A percentile compares a stretch with the other conserved stretches of the same genome.
Conservation (phyloP, 2,888 invertebrate genomes). For the Oxycera nigricornis region DNA sequence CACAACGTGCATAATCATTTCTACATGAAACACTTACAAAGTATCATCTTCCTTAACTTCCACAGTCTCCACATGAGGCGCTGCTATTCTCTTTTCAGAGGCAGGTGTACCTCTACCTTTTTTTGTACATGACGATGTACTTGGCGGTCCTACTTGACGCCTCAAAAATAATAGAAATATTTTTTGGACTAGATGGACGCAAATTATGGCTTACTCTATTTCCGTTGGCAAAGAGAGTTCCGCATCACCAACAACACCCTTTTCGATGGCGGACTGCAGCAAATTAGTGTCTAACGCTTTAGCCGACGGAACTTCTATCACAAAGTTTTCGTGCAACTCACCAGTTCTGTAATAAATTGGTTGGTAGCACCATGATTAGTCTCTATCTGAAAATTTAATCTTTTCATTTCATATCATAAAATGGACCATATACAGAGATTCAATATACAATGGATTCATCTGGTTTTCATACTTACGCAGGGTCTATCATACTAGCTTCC, state of each 20-base stretch:
- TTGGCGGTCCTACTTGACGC: not conserved
- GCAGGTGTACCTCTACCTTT: not conserved
- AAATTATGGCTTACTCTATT: not conserved
- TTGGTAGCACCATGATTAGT: no score
- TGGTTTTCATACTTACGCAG: conserved; percentile 25
- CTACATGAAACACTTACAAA: not conserved
- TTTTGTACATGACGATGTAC: not conserved
- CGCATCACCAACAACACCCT: not conserved
- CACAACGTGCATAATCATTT: no score
- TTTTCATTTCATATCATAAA: no score
- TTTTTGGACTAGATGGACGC: not conserved
- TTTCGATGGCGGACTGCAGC: not conserved
- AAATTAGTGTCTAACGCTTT: not conserved
- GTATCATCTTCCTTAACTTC: not conserved
- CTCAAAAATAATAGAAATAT: not conserved
- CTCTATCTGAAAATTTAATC: no score
- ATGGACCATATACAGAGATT: no score
- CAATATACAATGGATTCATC: not conserved
- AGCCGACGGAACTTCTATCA: not conserved
- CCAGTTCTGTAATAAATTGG: conserved; percentile 3
- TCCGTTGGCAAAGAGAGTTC: not conserved
- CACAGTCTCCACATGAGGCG: not conserved
- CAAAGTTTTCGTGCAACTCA: not conserved
- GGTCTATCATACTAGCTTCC: conserved; percentile 9
- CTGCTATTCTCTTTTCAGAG: no score